Base-by-base conservation (phyloP, 2,797 vertebrate species). In the Eulemur mongoz region DNA sequence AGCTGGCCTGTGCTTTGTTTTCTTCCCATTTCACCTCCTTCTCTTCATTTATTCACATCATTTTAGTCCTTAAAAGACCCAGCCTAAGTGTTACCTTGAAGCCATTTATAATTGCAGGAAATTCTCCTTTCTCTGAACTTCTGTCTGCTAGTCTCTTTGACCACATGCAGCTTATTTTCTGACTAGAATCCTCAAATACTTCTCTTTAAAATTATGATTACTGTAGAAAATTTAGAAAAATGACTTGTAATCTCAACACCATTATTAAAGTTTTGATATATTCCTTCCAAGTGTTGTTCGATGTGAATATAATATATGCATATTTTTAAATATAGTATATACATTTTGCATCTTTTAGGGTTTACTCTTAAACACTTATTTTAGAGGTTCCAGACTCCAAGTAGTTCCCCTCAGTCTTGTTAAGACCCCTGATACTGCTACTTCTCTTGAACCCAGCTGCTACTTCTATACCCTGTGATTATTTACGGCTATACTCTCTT, bases 81-180 rank as follows among this genome's bases (percentile, higher is more conserved):
- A 80, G 27, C 23, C 54, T 69, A 40, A 38, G 27, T 69, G 57
- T 18, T 23, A 84, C 3, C 22, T 59, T n/a, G 9, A 81, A 80
- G 76, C 18, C n/a, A 65, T 70, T 86, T 82, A 72, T 79, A 35
- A 79, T 69, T 27, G 94, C 57, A 87, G 76, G 61, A 79, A 88
- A 84, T 45, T 72, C 9, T 69, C 30, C 7, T 43, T 50, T 32
- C 35, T 76, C 45, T 59, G 45, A 92, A 86, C 20, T 45, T 40
- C n/a, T 72, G 38, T 78, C 45, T 78, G 12, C n/a, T 72, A 57
- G 32, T 72, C 67, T 82, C 15, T 90, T 78, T 89, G 69, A 86
- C n/a, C 45, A 95, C 22, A 25, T 50, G 45, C 20, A 70, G 43
- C n/a, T 84, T 88, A 89, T 65, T 88, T 95, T 81, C 67, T 89